Conservation (phyloP, 2,888 invertebrate genomes). For the Phortica magna region DNA sequence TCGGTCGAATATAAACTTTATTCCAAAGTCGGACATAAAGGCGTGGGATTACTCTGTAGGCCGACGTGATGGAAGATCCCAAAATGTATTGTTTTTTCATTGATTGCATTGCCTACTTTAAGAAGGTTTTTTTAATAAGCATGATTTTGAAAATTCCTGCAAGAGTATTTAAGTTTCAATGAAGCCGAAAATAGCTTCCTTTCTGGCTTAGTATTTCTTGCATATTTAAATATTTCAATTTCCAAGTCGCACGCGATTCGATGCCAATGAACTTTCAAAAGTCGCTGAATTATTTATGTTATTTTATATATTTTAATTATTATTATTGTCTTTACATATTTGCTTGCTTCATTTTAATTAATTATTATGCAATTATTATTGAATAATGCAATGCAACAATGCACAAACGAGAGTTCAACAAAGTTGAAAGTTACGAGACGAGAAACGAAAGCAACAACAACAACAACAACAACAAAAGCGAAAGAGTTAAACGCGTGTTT, state of each 20-base stretch:
- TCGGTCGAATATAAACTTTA: no score
- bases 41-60: no score
- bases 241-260: background rate
- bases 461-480: background rate
- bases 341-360: slow-evolving; percentile 13
- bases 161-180: slow-evolving; percentile 40
- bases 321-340: background rate
- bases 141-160: slow-evolving; percentile 34
- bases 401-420: slow-evolving; percentile 5
- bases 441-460: no score
- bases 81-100: no score
- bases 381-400: slow-evolving; percentile 8
- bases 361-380: slow-evolving; percentile 30
- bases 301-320: background rate
- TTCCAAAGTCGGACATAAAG: no score
- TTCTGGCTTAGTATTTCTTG: background rate
- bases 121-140: slow-evolving; percentile 43
- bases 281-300: background rate
- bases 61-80: no score
- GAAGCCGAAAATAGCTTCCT: background rate
- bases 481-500: slow-evolving; percentile 22
- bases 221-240: background rate
- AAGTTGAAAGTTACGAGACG: background rate
- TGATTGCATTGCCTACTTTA: no score
- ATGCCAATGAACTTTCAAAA: slow-evolving; percentile 3